These are phyloP conservation scores for Rhynchotus rufescens DNA, from an alignment of 2,797 vertebrate species.

Conservation along the genomic window DNA sequence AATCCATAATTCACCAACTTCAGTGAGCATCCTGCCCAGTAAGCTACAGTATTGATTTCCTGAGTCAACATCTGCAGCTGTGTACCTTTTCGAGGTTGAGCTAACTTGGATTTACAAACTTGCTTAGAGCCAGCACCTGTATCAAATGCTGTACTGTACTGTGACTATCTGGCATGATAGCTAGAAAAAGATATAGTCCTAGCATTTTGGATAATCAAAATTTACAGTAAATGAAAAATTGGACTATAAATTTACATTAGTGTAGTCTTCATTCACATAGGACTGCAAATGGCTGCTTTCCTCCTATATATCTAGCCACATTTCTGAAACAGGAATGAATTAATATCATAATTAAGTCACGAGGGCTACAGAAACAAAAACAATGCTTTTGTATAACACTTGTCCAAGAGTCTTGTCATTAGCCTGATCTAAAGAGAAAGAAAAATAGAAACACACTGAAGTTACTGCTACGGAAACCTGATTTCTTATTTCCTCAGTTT, in stretches of 20 bases:
- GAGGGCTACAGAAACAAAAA: not conserved
- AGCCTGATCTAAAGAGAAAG: not conserved
- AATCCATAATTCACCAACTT: not conserved
- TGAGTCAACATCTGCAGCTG: not conserved
- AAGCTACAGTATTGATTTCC: not conserved
- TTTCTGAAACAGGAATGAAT: not conserved
- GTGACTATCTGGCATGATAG: not conserved
- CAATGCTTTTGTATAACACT: not conserved
- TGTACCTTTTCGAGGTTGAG: not conserved
- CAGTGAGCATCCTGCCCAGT: not conserved
- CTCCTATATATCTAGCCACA: not conserved
- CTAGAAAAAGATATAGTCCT: not conserved
- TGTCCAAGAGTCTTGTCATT: not conserved
- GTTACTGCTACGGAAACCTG: not conserved
- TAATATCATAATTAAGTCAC: not conserved
- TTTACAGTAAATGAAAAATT: not conserved
- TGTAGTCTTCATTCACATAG: not conserved
- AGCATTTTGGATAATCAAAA: not conserved
- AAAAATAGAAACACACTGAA: not conserved
- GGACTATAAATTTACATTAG: not conserved
- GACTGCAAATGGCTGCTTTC: not conserved
- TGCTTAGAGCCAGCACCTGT: not conserved
- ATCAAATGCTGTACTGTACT: not conserved
- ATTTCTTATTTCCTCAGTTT: not conserved
- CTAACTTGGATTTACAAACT: not conserved